Evolutionary conservation across 2,888 invertebrate species (phyloP).

Genomic region (Acrobeloides nanus): DNA sequence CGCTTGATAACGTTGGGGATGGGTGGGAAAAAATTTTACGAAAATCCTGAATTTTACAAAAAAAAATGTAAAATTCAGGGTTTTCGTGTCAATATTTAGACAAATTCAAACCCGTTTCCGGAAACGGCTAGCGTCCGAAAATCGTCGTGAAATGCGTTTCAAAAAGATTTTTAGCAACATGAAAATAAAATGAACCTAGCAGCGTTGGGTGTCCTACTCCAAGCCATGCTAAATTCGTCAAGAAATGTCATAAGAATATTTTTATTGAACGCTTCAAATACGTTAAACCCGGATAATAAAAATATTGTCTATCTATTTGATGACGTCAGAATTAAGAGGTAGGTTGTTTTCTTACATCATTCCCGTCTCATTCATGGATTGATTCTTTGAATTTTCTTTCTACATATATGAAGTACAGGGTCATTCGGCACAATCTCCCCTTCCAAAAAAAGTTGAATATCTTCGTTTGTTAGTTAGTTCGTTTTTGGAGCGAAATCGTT

Average conservation of each 20-base stretch:
- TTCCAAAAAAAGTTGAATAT: no score
- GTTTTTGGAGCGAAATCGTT: constrained; percentile 6
- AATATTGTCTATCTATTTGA: constrained; percentile 14
- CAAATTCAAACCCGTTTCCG: no score
- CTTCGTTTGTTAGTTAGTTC: neutral
- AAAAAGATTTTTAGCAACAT: constrained; percentile 28
- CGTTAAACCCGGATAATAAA: constrained; percentile 2
- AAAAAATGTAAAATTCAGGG: no score
- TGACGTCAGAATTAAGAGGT: constrained; percentile 15
- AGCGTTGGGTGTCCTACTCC: constrained; percentile 49
- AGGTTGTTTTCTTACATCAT: neutral
- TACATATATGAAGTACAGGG: no score
- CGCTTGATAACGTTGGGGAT: no score
- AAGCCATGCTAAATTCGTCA: constrained; percentile 41
- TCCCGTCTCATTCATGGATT: neutral
- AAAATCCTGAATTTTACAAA: no score
- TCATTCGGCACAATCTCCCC: no score
- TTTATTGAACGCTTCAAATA: constrained; percentile 23
- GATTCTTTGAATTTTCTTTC: neutral
- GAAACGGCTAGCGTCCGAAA: no score
- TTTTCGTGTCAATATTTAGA: no score
- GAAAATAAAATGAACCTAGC: constrained; percentile 51
- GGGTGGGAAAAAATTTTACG: no score
- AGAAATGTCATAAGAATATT: constrained; percentile 25
- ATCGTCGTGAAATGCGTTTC: no score